Evolutionary conservation across 2,888 invertebrate species (phyloP).

Genomic region (Allacma fusca): DNA sequence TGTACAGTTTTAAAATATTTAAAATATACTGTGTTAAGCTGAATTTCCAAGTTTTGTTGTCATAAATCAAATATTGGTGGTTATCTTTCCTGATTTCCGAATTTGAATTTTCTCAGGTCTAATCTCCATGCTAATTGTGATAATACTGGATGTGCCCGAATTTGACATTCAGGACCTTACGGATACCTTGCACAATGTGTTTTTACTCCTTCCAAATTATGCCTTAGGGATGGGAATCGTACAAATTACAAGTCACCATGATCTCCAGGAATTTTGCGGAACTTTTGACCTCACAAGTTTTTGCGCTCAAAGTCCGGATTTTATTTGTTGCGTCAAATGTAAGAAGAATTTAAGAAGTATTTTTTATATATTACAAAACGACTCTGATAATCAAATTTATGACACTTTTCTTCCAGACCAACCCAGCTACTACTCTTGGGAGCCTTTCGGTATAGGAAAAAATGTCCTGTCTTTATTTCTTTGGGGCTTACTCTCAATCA

Average conservation of each 20-base stretch:
- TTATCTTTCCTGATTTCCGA: too few relatives aligned
- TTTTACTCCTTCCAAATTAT: constrained; percentile 77
- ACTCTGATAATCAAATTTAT: too few relatives aligned
- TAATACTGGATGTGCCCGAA: constrained; percentile 72
- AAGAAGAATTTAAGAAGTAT: too few relatives aligned
- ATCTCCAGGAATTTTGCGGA: constrained; percentile 52
- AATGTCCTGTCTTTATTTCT: constrained; percentile 50
- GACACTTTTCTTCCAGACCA: not conserved
- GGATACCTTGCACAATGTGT: constrained; percentile 71
- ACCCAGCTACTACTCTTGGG: constrained; percentile 51
- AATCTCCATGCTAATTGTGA: constrained; percentile 75
- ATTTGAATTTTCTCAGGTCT: constrained; percentile 67
- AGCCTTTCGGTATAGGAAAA: constrained; percentile 53
- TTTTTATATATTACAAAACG: too few relatives aligned
- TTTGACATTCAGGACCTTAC: constrained; percentile 71
- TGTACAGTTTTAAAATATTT: too few relatives aligned
- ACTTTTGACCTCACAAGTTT: constrained; percentile 48
- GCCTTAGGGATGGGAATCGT: constrained; percentile 66
- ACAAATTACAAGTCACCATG: constrained; percentile 53
- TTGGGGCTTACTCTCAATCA: too few relatives aligned
- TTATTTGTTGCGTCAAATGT: constrained; percentile 57
- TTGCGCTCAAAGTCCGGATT: constrained; percentile 53
- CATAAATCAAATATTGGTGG: too few relatives aligned
- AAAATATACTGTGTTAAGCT: too few relatives aligned
- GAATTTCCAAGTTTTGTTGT: too few relatives aligned